Evolutionary conservation across 2,888 invertebrate genomes (phyloP).

Genomic region (Coelogynopora nodosa): DNA sequence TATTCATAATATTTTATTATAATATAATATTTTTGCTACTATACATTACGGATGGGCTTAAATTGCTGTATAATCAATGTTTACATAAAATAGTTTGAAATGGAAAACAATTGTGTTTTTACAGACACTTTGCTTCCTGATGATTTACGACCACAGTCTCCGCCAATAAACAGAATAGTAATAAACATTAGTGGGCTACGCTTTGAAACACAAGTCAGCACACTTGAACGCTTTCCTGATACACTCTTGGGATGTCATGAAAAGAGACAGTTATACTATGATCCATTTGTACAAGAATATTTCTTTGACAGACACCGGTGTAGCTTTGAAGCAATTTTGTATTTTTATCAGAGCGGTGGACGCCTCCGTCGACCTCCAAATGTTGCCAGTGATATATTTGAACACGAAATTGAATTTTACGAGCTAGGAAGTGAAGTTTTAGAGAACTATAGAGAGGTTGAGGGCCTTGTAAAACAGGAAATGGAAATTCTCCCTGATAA

Average conservation of each 20-base stretch:
- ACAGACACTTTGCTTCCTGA: too few relatives aligned
- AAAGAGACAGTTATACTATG: conserved; percentile 86
- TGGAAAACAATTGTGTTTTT: too few relatives aligned
- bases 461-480: conserved; percentile 97
- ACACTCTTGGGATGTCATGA: conserved; percentile 81
- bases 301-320: conserved; percentile 98
- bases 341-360: conserved; percentile 88
- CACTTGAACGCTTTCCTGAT: conserved; percentile 96
- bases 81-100: too few relatives aligned
- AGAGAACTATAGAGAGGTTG: conserved; percentile 72
- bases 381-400: conserved; percentile 93
- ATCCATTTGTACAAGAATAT: conserved; percentile 94
- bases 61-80: too few relatives aligned
- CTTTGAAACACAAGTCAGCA: conserved; percentile 95
- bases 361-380: conserved; percentile 92
- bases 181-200: conserved; percentile 77
- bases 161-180: too few relatives aligned
- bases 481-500: conserved; percentile 93
- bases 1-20: too few relatives aligned
- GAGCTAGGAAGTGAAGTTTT: conserved; percentile 86
- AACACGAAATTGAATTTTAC: conserved; percentile 98
- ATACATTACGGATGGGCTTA: too few relatives aligned
- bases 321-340: conserved; percentile 97
- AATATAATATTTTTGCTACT: too few relatives aligned
- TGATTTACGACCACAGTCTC: too few relatives aligned